Evolutionary conservation across 1,140 invertebrate species (phyloP), one percentile per base, ranked within the genome.

Genomic region (Phenacoccus solenopsis): DNA sequence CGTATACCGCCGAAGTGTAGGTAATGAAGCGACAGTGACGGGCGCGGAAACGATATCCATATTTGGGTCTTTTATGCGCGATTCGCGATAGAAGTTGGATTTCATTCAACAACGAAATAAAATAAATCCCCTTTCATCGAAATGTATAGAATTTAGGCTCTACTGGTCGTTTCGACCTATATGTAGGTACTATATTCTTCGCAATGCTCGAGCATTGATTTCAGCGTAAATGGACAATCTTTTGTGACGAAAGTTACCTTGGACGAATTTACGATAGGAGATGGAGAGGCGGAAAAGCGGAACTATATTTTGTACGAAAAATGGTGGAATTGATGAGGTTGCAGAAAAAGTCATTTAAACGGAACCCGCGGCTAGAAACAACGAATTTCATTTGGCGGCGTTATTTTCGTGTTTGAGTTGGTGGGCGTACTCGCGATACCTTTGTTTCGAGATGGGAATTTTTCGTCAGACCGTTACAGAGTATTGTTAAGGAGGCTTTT

Each of bases 101-200:
- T 16, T 49, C 16, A 49, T 49, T 49, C 13, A 49, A 3, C 13
- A 49, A 49, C 38, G 38, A 49, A 49, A 49, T 49, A 16, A 49
- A 49, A 49, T 49, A 16, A 49, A 49, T 9, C 38, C 38, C 12
- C 20, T 49, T 49, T 49, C 38, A 49, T 49, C 38, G 20, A 49
- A 49, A 49, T 49, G 38, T 49, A 49, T 49, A 49, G 38, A 49
- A 49, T 49, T 49, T n/a, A n/a, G n/a, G n/a, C n/a, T n/a, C n/a
- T n/a, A n/a, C n/a, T n/a, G n/a, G n/a, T n/a, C n/a, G n/a, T n/a
- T n/a, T n/a, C n/a, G n/a, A n/a, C n/a, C n/a, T n/a, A n/a, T n/a
- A n/a, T n/a, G n/a, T n/a, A n/a, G n/a, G n/a, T n/a, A n/a, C n/a
- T n/a, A n/a, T n/a, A n/a, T n/a, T n/a, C n/a, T n/a, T n/a, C n/a